These are phyloP conservation scores for Nasua narica DNA, from an alignment of 2,797 vertebrate species.

Conservation along the genomic window DNA sequence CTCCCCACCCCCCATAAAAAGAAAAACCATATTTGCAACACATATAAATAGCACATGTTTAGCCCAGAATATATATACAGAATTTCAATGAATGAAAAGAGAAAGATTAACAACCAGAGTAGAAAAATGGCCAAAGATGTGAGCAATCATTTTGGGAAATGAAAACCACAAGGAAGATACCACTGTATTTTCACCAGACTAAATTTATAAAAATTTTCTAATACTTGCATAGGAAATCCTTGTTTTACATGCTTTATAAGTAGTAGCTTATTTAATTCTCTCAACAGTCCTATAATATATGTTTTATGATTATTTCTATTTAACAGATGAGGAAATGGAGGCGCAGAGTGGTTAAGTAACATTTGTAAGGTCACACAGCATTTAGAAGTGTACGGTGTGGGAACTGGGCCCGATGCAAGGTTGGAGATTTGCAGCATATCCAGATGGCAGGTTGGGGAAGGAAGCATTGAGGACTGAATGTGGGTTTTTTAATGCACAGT, in stretches of 20 bases:
- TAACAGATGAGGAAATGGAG: not conserved
- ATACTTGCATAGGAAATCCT: not conserved
- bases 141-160: not conserved
- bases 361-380: not conserved
- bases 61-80: not conserved
- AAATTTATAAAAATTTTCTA: not conserved
- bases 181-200: not conserved
- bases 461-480: fast-evolving
- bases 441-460: not conserved
- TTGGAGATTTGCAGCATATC: not conserved
- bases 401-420: fast-evolving
- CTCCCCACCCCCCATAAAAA: not conserved
- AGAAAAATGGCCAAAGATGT: not conserved
- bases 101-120: not conserved
- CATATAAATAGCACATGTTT: not conserved
- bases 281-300: not conserved
- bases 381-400: fast-evolving
- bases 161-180: not conserved
- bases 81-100: not conserved
- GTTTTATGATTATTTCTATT: not conserved
- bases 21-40: not conserved
- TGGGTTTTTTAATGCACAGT: not conserved
- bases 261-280: not conserved
- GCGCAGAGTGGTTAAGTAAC: too few species aligned
- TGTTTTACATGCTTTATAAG: not conserved